phyloP scores from a whole-genome alignment of 2,888 invertebrate genomes.

The Antitype chi region DNA sequence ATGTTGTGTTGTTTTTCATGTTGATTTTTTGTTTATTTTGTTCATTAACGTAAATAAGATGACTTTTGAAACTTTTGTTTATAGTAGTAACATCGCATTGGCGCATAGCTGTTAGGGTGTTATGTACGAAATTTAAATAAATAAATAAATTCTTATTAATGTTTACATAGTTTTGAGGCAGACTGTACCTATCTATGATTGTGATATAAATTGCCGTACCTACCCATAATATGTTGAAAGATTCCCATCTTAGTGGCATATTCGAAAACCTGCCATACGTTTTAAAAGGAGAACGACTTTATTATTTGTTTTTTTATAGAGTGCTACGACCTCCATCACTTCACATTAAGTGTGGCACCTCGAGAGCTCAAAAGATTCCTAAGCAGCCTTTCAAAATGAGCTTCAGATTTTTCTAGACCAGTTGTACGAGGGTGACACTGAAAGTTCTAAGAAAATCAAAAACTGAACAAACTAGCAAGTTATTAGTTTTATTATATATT shows the following conservation, averaged over 20 bases:
- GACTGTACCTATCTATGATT: background rate
- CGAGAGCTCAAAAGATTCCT: background rate
- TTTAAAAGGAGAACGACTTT: background rate
- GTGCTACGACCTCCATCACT: background rate
- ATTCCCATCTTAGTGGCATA: background rate
- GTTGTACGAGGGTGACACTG: no score
- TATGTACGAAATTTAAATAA: no score
- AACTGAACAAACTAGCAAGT: no score
- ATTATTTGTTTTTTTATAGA: background rate
- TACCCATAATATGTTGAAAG: background rate
- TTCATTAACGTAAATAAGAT: no score
- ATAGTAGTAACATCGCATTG: no score
- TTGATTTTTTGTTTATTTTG: no score
- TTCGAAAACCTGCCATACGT: background rate
- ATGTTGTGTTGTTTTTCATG: no score
- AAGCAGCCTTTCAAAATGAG: background rate
- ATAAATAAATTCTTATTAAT: background rate
- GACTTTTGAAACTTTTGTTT: no score
- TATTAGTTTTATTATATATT: no score
- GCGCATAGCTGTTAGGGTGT: no score
- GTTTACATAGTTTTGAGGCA: background rate
- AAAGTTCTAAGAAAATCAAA: no score
- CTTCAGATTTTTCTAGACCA: background rate
- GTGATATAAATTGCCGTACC: background rate
- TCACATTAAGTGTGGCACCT: background rate